Percentiles rank a stretch among this genome's conserved stretches.
These are phyloP conservation scores for Icerya purchasi DNA, from an alignment of 2,888 invertebrate species.

Conservation along the genomic window DNA sequence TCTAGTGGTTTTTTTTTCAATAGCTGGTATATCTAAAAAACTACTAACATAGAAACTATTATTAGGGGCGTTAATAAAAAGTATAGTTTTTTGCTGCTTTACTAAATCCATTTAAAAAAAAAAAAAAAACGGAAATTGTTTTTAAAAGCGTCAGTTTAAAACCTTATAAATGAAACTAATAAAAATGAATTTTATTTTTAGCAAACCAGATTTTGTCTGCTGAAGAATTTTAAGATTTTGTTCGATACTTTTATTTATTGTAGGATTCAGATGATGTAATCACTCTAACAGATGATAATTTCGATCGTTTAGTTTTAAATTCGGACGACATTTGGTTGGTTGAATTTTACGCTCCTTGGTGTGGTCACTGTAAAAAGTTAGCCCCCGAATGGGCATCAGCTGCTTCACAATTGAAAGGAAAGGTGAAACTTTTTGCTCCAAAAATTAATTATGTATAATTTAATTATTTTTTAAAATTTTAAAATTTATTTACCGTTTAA, in stretches of 20 bases:
- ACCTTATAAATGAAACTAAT: neutral
- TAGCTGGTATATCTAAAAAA: no score
- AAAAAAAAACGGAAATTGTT: no score
- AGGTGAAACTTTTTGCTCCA: conserved; percentile 37
- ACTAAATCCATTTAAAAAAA: no score
- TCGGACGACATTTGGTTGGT: conserved; percentile 94
- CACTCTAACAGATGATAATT: conserved; percentile 88
- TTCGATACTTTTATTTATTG: no score
- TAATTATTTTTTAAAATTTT: neutral
- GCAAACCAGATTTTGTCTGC: no score
- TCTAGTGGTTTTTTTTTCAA: no score
- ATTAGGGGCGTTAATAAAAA: no score
- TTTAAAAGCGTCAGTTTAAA: neutral
- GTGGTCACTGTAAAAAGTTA: conserved; percentile 88
- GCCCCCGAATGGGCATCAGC: conserved; percentile 94
- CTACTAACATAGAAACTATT: no score
- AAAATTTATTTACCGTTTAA: neutral
- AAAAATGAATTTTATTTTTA: no score
- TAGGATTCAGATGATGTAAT: conserved; percentile 40
- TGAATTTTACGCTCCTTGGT: conserved; percentile 95
- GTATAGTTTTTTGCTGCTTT: no score
- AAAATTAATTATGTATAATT: neutral
- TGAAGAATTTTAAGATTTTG: no score
- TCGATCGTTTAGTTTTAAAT: conserved; percentile 70
- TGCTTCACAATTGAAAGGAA: conserved; percentile 82